phyloP scores from a whole-genome alignment of 35 echinoderm and acorn worm genomes.

The Lytechinus variegatus region DNA sequence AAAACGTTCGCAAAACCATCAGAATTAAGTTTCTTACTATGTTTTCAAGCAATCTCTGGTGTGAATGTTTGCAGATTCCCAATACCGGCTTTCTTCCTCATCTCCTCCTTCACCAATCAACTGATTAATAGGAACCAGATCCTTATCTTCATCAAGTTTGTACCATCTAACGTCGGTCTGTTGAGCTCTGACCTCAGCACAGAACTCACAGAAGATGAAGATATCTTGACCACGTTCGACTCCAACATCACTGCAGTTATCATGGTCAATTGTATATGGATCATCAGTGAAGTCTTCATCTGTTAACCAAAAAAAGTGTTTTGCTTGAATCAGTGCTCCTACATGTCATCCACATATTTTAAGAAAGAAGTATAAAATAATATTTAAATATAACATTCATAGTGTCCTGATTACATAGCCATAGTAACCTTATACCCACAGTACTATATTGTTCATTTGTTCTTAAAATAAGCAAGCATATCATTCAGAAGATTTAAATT shows the following conservation, averaged over 20 bases:
- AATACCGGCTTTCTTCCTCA: neutral
- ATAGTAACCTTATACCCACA: too few species aligned
- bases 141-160: neutral
- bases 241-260: neutral
- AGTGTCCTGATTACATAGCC: too few species aligned
- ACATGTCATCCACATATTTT: too few species aligned
- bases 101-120: neutral
- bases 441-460: too few species aligned
- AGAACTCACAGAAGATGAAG: constrained; percentile 27
- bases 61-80: neutral
- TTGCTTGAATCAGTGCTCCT: too few species aligned
- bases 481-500: too few species aligned
- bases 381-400: too few species aligned
- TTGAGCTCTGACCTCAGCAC: neutral
- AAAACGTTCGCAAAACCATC: too few species aligned
- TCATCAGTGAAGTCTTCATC: neutral
- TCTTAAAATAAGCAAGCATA: too few species aligned
- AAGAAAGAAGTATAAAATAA: too few species aligned
- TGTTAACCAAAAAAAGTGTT: neutral
- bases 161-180: neutral
- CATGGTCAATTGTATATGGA: neutral
- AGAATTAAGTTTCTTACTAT: neutral
- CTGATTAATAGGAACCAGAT: neutral
- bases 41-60: neutral
- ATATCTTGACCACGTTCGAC: neutral